phyloP scores from a whole-genome alignment of 2,888 invertebrate genomes.

The Schrankia costaestrigalis region DNA sequence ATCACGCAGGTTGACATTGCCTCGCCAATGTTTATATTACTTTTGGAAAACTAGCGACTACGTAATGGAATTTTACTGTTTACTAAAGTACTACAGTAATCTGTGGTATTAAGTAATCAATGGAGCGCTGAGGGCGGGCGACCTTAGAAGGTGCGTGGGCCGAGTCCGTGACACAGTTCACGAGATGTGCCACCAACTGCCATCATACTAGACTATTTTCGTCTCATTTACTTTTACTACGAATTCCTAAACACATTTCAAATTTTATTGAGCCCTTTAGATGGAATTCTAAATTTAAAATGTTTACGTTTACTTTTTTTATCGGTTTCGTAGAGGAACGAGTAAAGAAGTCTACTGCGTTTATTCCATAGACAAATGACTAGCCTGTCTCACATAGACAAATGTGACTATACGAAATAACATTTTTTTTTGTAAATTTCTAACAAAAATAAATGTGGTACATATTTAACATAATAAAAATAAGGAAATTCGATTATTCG shows the following conservation, averaged over 20 bases:
- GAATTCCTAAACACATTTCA: constrained; percentile 19
- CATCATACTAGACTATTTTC: constrained; percentile 63
- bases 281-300: too few species aligned
- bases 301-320: too few species aligned
- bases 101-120: constrained; percentile 53
- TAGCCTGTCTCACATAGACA: too few species aligned
- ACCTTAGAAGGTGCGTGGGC: constrained; percentile 73
- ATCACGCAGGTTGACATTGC: not conserved
- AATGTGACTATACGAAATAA: too few species aligned
- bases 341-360: too few species aligned
- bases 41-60: constrained; percentile 12
- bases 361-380: too few species aligned
- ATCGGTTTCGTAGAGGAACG: too few species aligned
- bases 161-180: constrained; percentile 77
- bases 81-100: constrained; percentile 23
- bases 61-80: constrained; percentile 29
- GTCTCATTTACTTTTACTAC: constrained; percentile 58
- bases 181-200: constrained; percentile 58
- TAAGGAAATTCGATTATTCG: too few species aligned
- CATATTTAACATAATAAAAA: too few species aligned
- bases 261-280: too few species aligned
- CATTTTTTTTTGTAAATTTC: too few species aligned
- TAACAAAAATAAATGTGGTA: too few species aligned
- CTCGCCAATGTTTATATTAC: not conserved
- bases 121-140: constrained; percentile 56